Evolutionary conservation across 92 coral and sea anemone species (phyloP).

Genomic region (Porites divaricata): DNA sequence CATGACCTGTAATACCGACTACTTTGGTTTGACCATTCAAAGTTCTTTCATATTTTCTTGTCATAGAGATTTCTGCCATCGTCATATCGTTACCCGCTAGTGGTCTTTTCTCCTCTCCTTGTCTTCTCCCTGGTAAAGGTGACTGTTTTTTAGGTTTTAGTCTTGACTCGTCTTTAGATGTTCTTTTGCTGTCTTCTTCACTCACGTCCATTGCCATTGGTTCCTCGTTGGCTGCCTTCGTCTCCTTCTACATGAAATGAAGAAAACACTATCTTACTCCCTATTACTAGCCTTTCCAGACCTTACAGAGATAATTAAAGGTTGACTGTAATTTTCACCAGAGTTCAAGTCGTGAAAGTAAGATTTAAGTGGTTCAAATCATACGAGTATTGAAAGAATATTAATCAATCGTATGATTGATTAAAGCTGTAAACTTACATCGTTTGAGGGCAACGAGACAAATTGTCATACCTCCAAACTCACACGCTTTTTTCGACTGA

Average conservation of each 20-base stretch:
- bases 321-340: too few species aligned
- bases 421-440: too few species aligned
- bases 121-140: not conserved
- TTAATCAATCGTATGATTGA: too few species aligned
- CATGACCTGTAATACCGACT: not conserved
- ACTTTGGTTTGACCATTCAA: not conserved
- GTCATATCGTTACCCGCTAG: not conserved
- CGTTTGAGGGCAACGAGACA: too few species aligned
- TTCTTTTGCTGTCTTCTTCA: not conserved
- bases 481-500: too few species aligned
- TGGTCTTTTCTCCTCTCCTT: constrained; percentile 19
- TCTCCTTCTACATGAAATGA: constrained; percentile 11
- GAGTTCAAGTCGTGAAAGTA: too few species aligned
- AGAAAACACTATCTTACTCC: not conserved
- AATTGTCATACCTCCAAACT: too few species aligned
- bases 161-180: not conserved
- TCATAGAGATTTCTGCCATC: not conserved
- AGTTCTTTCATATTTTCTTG: constrained; percentile 13
- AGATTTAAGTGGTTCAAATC: too few species aligned
- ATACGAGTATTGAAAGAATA: too few species aligned
- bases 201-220: constrained; percentile 11
- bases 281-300: too few species aligned
- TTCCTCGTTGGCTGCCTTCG: constrained; percentile 8
- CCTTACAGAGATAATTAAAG: too few species aligned
- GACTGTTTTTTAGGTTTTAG: not conserved